phyloP scores from a whole-genome alignment of 2,797 vertebrate genomes.

The Chelidonichthys spinosus region DNA sequence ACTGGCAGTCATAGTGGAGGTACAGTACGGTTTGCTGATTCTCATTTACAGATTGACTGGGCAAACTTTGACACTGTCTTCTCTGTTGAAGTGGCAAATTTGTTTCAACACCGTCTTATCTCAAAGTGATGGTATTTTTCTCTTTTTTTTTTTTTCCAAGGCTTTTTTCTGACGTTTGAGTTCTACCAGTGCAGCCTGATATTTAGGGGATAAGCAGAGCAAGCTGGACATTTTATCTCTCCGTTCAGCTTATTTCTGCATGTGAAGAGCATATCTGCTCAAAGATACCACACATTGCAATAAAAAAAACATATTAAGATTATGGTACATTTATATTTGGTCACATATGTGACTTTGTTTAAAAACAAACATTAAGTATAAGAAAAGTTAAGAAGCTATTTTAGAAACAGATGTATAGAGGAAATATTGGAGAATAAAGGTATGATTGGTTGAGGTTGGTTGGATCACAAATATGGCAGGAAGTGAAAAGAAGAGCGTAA shows the following conservation, averaged over 20 bases:
- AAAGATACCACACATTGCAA: not conserved
- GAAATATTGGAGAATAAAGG: not conserved
- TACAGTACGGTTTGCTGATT: constrained; percentile 48
- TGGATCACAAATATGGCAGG: not conserved
- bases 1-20: constrained; percentile 47
- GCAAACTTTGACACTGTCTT: constrained; percentile 65
- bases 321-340: not conserved
- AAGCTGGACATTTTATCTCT: constrained; percentile 35
- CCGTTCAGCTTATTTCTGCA: constrained; percentile 45
- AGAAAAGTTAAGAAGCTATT: not conserved
- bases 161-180: constrained; percentile 51
- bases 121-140: constrained; percentile 32
- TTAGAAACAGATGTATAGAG: not conserved
- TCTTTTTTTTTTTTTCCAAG: constrained; percentile 29
- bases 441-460: not conserved
- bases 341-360: not conserved
- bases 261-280: constrained; percentile 58
- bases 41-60: constrained; percentile 64
- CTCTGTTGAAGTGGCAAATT: constrained; percentile 57
- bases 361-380: not conserved
- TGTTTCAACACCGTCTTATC: constrained; percentile 66
- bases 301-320: not conserved
- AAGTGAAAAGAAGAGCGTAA: not conserved
- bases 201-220: constrained; percentile 43
- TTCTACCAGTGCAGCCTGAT: constrained; percentile 16